A percentile compares a stretch with the other conserved stretches of the same genome.
These are phyloP conservation scores for Lamprotornis superbus DNA, from an alignment of 2,113 vertebrate genomes.

Conservation along the genomic window DNA sequence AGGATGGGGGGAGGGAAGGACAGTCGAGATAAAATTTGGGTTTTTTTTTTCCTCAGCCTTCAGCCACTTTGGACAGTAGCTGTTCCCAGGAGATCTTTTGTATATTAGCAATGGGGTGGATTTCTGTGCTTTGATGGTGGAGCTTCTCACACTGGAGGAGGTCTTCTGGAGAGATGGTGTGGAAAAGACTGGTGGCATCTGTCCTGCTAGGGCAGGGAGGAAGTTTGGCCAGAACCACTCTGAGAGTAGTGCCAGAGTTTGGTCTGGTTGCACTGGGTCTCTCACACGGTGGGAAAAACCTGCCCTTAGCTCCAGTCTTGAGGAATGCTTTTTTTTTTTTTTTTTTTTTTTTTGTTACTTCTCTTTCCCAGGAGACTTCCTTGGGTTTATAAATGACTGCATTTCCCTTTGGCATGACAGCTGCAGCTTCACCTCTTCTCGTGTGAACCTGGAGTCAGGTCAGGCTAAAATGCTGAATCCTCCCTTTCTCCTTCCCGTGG, in stretches of 20 bases:
- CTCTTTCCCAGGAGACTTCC: slow-evolving; percentile 1
- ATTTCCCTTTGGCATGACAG: slow-evolving; percentile 27
- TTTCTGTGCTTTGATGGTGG: background rate
- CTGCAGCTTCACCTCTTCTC: slow-evolving; percentile 57
- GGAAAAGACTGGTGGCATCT: background rate
- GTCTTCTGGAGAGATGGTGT: background rate
- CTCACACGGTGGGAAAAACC: background rate
- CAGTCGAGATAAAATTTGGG: background rate
- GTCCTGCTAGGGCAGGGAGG: background rate
- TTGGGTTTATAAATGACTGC: slow-evolving; percentile 11
- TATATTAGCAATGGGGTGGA: background rate
- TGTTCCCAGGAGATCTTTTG: background rate
- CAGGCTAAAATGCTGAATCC: slow-evolving; percentile 47
- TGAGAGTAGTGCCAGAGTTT: background rate
- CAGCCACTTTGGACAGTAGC: background rate
- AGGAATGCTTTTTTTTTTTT: background rate
- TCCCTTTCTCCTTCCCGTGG: slow-evolving; percentile 26
- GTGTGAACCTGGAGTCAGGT: slow-evolving; percentile 54
- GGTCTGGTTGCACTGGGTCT: background rate
- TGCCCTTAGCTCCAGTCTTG: background rate
- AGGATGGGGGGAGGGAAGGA: background rate
- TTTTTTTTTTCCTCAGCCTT: background rate
- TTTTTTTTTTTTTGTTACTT: background rate
- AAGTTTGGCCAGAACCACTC: background rate
- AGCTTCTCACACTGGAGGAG: background rate